Conservation (phyloP, 2,113 vertebrate genomes). For the Falcunculus frontatus region DNA sequence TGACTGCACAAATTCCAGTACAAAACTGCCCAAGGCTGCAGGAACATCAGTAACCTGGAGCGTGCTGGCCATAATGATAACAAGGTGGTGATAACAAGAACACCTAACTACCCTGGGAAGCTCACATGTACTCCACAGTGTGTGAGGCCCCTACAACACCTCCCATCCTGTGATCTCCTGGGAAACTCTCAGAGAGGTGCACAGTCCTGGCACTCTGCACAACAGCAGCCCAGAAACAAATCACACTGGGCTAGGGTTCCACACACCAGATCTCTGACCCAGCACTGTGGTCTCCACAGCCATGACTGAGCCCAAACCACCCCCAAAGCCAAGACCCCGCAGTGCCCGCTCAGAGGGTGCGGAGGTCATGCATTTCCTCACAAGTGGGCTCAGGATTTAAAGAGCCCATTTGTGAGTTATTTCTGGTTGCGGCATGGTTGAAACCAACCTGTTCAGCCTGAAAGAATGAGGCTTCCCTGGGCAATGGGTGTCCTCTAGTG, state of each 20-base stretch:
- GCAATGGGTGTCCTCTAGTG: neutral
- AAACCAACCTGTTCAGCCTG: neutral
- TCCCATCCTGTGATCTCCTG: fast-evolving
- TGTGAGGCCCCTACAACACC: neutral
- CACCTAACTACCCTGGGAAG: neutral
- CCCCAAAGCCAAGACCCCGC: fast-evolving
- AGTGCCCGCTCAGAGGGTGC: neutral
- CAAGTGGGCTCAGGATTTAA: neutral
- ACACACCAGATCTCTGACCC: neutral
- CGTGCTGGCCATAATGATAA: neutral
- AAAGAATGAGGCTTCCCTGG: neutral
- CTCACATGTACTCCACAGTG: fast-evolving
- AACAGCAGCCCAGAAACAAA: neutral
- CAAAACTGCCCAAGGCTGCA: neutral
- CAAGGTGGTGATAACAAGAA: neutral
- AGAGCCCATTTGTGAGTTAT: neutral
- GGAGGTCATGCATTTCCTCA: fast-evolving
- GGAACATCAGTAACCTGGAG: neutral
- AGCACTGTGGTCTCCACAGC: neutral
- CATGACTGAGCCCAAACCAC: fast-evolving
- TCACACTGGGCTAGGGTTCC: fast-evolving
- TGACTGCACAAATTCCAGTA: neutral
- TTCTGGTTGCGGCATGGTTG: neutral
- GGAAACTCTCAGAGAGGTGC: neutral
- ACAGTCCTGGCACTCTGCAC: fast-evolving